Base-by-base conservation (phyloP, 1,140 invertebrate species). In the Bemisia tabaci region DNA sequence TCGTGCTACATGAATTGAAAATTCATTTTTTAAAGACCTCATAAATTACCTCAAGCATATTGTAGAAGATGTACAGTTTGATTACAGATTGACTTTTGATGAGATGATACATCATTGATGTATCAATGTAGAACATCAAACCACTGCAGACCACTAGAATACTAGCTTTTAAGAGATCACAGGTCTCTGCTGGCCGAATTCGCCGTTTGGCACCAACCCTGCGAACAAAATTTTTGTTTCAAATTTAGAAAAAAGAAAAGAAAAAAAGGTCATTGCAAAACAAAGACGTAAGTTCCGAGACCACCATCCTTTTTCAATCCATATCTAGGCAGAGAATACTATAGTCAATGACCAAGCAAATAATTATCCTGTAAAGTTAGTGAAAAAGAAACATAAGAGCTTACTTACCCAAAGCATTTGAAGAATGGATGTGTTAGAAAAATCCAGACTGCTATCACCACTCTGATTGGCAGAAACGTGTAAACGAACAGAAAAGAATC, bases 11-110 rank as follows among this genome's bases (percentile, higher is more conserved):
- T n/a, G n/a, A n/a, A n/a, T n/a, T n/a, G n/a, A n/a, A n/a, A n/a
- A n/a, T n/a, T n/a, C n/a, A n/a, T n/a, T n/a, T n/a, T n/a, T n/a
- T n/a, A n/a, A n/a, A n/a, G n/a, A n/a, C n/a, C n/a, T n/a, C 23
- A 22, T 22, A 64, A 66, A 75, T 74, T 77, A 89, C 95, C 82
- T 99, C 97, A 63, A 99, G 79, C 94, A 99, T 98, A 80, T 99
- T 99, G 77, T 95, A 99, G 80, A 99, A 97, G 75, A 99, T 96
- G 76, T 99, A 99, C 62, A 99, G 80, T 77, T 99, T 99, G 75
- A 99, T 98, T 62, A 98, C 92, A 65, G 95, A 96, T 76, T 99
- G 97, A 73, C 93, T 96, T 77, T 98, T 95, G 26, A 99, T 96
- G 70, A 98, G 82, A 79, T 99, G 97, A 79, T 99, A 99, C 81